A percentile compares a stretch with the other conserved stretches of the same genome.
Conservation (phyloP, 2,797 vertebrate genomes). For the Buphagus erythrorhynchus region DNA sequence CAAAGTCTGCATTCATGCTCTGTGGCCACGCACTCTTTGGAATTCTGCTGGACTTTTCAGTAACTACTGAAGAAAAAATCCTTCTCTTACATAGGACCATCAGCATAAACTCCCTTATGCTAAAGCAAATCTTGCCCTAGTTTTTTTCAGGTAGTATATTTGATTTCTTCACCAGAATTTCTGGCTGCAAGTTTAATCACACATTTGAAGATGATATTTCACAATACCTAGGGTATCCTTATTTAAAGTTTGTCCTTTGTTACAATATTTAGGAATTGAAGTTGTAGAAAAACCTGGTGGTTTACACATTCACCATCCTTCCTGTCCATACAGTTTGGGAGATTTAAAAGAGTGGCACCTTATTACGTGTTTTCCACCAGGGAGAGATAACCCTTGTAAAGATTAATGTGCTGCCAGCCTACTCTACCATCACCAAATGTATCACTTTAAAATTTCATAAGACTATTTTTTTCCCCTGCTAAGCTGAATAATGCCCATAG, state of each 20-base stretch:
- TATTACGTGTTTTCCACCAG: not conserved
- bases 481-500: not conserved
- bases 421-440: not conserved
- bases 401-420: slow-evolving; percentile 32
- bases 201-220: not conserved
- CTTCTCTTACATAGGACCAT: not conserved
- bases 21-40: fast-evolving
- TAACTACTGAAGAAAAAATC: not conserved
- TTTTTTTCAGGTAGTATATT: not conserved
- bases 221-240: not conserved
- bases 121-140: not conserved
- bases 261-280: not conserved
- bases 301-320: not conserved
- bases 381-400: slow-evolving; percentile 27
- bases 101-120: not conserved
- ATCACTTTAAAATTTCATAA: slow-evolving; percentile 42
- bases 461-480: not conserved
- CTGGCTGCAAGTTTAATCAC: not conserved
- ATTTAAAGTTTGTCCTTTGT: not conserved
- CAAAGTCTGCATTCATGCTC: not conserved
- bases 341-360: slow-evolving; percentile 21
- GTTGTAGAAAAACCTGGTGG: not conserved
- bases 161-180: not conserved
- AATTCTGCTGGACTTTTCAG: not conserved
- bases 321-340: not conserved